Evolutionary conservation across 2,888 invertebrate species (phyloP).

Genomic region (Melinopterus prodromus): DNA sequence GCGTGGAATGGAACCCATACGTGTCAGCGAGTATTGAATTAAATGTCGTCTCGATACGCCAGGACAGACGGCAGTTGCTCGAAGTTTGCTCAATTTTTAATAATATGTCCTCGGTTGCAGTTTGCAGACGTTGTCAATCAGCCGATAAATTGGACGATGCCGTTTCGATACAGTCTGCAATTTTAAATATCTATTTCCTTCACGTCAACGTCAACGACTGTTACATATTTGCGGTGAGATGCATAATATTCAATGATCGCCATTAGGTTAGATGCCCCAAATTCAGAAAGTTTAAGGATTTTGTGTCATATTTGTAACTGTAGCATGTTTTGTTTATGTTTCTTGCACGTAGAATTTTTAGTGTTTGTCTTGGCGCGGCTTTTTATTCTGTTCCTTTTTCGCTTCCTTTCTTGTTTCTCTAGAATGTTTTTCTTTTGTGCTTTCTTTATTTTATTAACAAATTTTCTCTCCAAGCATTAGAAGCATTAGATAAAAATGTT

Average conservation of each 20-base stretch:
- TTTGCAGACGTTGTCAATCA: conserved; percentile 29
- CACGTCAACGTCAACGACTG: conserved; percentile 9
- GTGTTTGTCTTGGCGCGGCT: too few relatives aligned
- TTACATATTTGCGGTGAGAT: background rate
- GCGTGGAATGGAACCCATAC: background rate
- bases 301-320: too few relatives aligned
- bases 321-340: too few relatives aligned
- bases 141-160: conserved; percentile 28
- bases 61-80: background rate
- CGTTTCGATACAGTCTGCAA: background rate
- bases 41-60: background rate
- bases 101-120: background rate
- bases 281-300: too few relatives aligned
- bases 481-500: too few relatives aligned
- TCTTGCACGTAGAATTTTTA: too few relatives aligned
- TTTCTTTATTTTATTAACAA: too few relatives aligned
- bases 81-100: background rate
- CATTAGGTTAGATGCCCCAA: too few relatives aligned
- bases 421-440: too few relatives aligned
- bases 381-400: too few relatives aligned
- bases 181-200: background rate
- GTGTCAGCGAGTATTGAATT: background rate
- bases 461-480: too few relatives aligned
- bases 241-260: background rate
- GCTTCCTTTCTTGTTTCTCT: too few relatives aligned